Conservation (phyloP, 2,797 vertebrate genomes). For the Numenius phaeopus region DNA sequence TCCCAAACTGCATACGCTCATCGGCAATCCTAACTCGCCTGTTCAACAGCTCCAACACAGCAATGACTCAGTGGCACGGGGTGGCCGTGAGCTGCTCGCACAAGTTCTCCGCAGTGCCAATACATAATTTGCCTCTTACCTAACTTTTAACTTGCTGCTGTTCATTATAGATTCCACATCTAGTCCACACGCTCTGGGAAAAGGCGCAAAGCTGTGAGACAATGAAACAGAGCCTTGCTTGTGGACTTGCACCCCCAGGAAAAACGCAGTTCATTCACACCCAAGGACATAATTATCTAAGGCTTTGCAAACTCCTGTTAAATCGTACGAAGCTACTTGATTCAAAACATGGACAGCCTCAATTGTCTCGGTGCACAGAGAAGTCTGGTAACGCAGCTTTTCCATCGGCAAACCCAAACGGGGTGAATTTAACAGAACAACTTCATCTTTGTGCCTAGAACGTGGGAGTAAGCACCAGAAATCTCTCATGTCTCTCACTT, state of each 20-base stretch:
- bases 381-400: not conserved
- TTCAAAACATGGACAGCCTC: not conserved
- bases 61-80: rapidly evolving
- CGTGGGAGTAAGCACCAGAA: not conserved
- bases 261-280: not conserved
- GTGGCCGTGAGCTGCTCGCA: rapidly evolving
- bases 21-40: not conserved
- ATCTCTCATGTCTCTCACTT: not conserved
- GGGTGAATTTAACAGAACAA: not conserved
- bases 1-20: not conserved
- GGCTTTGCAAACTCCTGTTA: not conserved
- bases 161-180: not conserved
- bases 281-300: not conserved
- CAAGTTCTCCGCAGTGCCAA: not conserved
- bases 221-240: not conserved
- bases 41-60: not conserved
- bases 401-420: not conserved
- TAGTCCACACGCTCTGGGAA: not conserved
- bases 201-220: not conserved
- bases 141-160: not conserved
- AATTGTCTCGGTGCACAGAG: rapidly evolving
- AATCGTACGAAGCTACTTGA: not conserved
- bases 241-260: not conserved
- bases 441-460: not conserved
- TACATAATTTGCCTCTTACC: not conserved